Percentiles rank a stretch among this genome's conserved stretches.
phyloP scores from a whole-genome alignment of 2,888 invertebrate genomes.

The Hecatera dysodea region DNA sequence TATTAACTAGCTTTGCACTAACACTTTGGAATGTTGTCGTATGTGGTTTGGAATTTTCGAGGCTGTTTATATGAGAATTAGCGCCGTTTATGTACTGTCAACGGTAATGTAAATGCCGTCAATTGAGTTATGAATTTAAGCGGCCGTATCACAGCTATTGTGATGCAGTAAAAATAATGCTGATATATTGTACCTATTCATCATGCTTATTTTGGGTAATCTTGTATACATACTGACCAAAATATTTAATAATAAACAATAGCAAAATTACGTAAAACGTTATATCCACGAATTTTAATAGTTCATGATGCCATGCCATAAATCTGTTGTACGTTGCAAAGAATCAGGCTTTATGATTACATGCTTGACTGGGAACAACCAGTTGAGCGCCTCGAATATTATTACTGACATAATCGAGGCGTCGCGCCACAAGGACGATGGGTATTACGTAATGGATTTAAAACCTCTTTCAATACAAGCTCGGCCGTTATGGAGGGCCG shows the following conservation, averaged over 20 bases:
- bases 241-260: slow-evolving; percentile 16
- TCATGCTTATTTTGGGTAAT: not conserved
- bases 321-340: not conserved
- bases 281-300: slow-evolving; percentile 28
- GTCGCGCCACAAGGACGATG: slow-evolving; percentile 8
- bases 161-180: not conserved
- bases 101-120: not conserved
- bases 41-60: slow-evolving; percentile 6
- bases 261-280: slow-evolving; percentile 12
- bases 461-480: slow-evolving; percentile 26
- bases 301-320: slow-evolving; percentile 25
- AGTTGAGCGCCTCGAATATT: too few species aligned
- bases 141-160: not conserved
- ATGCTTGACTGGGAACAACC: not conserved
- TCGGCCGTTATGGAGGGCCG: slow-evolving; percentile 1
- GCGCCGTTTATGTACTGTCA: not conserved
- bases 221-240: not conserved
- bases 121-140: not conserved
- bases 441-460: slow-evolving; percentile 12
- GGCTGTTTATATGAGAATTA: not conserved
- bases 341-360: slow-evolving; percentile 14
- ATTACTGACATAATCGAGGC: slow-evolving; percentile 32
- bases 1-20: not conserved
- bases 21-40: slow-evolving; percentile 1
- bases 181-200: too few species aligned